Conservation (phyloP, 2,113 vertebrate genomes). For the Coregonus clupeaformis region DNA sequence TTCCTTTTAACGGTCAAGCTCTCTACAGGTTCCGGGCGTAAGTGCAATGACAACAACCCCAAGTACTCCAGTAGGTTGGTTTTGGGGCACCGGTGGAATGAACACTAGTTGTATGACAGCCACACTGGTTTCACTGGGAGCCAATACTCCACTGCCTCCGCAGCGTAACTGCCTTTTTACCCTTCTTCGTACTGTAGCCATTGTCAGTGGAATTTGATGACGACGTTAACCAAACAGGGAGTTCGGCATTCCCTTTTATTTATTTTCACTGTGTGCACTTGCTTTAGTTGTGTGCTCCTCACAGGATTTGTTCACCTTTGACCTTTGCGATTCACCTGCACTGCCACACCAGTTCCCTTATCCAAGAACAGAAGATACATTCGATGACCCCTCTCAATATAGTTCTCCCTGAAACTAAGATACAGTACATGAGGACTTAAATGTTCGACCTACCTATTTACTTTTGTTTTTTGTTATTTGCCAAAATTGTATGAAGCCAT, state of each 20-base stretch:
- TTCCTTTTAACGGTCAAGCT: constrained; percentile 51
- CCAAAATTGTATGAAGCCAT: constrained; percentile 41
- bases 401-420: constrained; percentile 29
- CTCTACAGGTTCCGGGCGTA: constrained; percentile 49
- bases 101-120: constrained; percentile 2
- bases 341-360: constrained; percentile 35
- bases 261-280: too few relatives aligned
- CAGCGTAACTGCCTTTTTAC: constrained; percentile 39
- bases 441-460: not conserved
- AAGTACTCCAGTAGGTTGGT: constrained; percentile 1
- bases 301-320: constrained; percentile 28
- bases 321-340: constrained; percentile 38
- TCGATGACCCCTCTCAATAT: constrained; percentile 28
- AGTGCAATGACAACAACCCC: constrained; percentile 49
- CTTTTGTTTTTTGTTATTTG: not conserved
- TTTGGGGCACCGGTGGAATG: not conserved
- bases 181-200: constrained; percentile 33
- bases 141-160: constrained; percentile 38
- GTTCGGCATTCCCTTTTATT: constrained; percentile 18
- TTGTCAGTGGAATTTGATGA: constrained; percentile 30
- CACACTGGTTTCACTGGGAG: not conserved
- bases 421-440: constrained; percentile 8
- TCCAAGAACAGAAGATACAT: not conserved
- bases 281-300: constrained; percentile 31
- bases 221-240: constrained; percentile 34